These are phyloP conservation scores for Colossoma macropomum DNA, from an alignment of 2,113 vertebrate species.

Conservation along the genomic window DNA sequence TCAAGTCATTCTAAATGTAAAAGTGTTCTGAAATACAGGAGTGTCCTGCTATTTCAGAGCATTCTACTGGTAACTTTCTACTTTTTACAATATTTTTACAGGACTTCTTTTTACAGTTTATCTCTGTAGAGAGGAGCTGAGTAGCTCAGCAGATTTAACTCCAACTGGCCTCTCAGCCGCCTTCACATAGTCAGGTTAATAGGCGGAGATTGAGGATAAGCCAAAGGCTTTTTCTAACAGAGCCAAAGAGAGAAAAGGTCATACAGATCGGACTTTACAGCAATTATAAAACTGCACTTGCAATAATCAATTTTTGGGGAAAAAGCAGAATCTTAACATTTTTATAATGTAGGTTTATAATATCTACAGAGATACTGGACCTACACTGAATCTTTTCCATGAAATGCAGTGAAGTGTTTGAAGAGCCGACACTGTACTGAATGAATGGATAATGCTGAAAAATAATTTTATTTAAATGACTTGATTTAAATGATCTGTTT, in stretches of 20 bases:
- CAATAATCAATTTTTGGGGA: neutral
- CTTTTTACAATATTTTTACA: neutral
- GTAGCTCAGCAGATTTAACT: conserved; percentile 73
- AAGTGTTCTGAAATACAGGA: too few species aligned
- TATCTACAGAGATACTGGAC: neutral
- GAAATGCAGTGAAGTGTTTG: too few species aligned
- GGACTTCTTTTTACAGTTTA: conserved; percentile 14
- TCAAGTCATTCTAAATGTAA: too few species aligned
- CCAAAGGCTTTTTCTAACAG: conserved; percentile 59
- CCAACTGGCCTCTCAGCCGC: conserved; percentile 57
- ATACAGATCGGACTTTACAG: conserved; percentile 58
- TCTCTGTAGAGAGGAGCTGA: conserved; percentile 56
- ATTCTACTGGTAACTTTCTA: neutral
- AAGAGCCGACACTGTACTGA: too few species aligned
- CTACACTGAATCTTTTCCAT: too few species aligned
- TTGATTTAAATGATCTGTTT: too few species aligned
- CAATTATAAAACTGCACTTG: conserved; percentile 61
- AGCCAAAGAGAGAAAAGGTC: conserved; percentile 55
- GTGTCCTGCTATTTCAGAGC: neutral
- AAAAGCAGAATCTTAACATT: neutral
- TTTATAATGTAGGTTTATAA: too few species aligned
- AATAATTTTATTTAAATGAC: too few species aligned
- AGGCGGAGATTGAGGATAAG: conserved; percentile 56
- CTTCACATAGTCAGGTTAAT: conserved; percentile 62
- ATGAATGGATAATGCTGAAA: too few species aligned